Base-by-base conservation (phyloP, 2,113 vertebrate species). In the Circaetus gallicus region DNA sequence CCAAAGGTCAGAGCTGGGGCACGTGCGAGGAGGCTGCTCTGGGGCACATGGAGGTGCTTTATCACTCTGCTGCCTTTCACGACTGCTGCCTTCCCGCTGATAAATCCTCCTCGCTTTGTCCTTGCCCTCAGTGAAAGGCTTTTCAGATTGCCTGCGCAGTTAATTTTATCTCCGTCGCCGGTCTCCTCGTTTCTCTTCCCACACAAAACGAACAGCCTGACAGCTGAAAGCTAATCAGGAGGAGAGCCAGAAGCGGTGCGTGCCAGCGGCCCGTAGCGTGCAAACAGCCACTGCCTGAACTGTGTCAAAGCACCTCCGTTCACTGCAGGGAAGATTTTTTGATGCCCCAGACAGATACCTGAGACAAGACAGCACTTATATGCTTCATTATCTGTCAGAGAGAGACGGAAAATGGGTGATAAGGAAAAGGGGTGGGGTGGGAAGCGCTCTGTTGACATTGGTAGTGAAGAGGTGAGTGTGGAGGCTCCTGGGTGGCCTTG, bases 401-500 rank as follows among this genome's bases (percentile, higher is more conserved):
- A 61, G 83, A 85, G 89, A 89, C 16, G 11, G 89, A 77, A 88
- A 86, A 84, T 16, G 40, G 21, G 7, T 45, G 92, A 93, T 90
- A 96, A 96, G 49, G 52, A 67, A 55, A 81, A 65, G 70, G 58
- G 79, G 87, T 81, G 82, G 77, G 50, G 82, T 62, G 77, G 43
- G 82, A 87, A 76, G 85, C 1, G 0, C 28, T 70, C 25, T 90
- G 82, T 90, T 84, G 89, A 78, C 40, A 47, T 8, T 69, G 76
- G 76, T 85, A 84, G 89, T 21, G 73, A 95, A 62, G 79, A 56
- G 50, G 34, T 18, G 49, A 93, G 63, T 7, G 7, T 16, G 32
- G 49, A 92, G 67, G 63, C 77, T 93, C 96, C 62, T 94, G 95
- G 96, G 96, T 96, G 96, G 97, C 92, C 96, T 50, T 28, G 10